Evolutionary conservation across 2,888 invertebrate species (phyloP).

Genomic region (Drosophila prolongata): DNA sequence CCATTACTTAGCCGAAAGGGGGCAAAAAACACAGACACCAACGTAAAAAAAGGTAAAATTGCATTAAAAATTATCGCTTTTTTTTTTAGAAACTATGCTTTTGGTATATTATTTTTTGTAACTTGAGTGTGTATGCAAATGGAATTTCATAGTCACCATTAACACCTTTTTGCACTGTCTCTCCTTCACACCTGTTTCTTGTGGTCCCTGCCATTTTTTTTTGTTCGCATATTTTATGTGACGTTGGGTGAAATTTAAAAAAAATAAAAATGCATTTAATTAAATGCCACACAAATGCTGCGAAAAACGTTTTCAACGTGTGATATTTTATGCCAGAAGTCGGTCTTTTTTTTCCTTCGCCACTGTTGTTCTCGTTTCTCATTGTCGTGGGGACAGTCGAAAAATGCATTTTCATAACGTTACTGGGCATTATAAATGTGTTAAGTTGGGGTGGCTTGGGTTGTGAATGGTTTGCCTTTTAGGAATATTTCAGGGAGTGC

Average conservation of each 20-base stretch:
- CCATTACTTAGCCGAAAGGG: conserved; percentile 66
- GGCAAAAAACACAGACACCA: conserved; percentile 26
- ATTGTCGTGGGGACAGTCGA: conserved; percentile 16
- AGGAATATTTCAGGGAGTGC: not conserved
- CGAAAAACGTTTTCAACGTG: conserved; percentile 66
- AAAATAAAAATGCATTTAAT: conserved; percentile 73
- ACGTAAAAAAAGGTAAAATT: conserved; percentile 51
- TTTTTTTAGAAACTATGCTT: conserved; percentile 53
- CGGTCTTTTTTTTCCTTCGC: conserved; percentile 14
- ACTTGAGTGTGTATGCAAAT: conserved; percentile 68
- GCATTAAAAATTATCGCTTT: conserved; percentile 67
- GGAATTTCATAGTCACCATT: conserved; percentile 81
- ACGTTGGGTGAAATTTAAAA: conserved; percentile 39
- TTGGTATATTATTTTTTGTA: conserved; percentile 45
- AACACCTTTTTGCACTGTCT: conserved; percentile 72
- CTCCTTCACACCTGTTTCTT: conserved; percentile 46
- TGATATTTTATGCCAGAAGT: conserved; percentile 64
- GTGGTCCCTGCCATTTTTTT: conserved; percentile 39
- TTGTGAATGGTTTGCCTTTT: not conserved
- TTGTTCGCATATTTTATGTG: conserved; percentile 69
- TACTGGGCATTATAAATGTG: conserved; percentile 31
- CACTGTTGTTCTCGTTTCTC: conserved; percentile 27
- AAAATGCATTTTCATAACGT: conserved; percentile 47
- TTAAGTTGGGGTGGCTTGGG: conserved; percentile 1
- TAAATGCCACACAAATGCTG: conserved; percentile 78